phyloP scores from a whole-genome alignment of 2,113 vertebrate species.

The Genyomyrus donnyi region DNA sequence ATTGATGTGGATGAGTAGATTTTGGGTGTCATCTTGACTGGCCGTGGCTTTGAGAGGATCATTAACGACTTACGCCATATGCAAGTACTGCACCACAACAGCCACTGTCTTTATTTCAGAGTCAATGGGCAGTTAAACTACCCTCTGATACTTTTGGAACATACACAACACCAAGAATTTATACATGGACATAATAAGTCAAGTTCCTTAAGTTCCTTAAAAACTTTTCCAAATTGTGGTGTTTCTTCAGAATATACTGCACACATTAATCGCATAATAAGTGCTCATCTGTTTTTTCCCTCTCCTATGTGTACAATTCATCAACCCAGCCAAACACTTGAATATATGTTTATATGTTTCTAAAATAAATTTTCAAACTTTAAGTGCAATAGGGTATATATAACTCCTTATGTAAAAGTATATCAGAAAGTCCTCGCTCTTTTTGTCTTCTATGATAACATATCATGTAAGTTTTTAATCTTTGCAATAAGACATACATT shows the following conservation, averaged over 20 bases:
- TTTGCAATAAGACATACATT: slow-evolving; percentile 20
- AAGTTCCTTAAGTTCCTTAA: not conserved
- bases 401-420: not conserved
- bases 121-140: not conserved
- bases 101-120: not conserved
- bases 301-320: not conserved
- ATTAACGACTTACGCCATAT: not conserved
- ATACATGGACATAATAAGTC: not conserved
- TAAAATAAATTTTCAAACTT: not conserved
- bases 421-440: not conserved
- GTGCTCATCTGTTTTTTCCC: not conserved
- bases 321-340: slow-evolving; percentile 7
- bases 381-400: slow-evolving; percentile 15
- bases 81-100: not conserved
- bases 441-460: not conserved
- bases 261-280: not conserved
- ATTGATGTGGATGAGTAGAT: not conserved
- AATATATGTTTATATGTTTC: slow-evolving; percentile 10
- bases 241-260: not conserved
- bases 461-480: slow-evolving; percentile 12
- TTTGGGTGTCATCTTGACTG: not conserved
- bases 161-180: not conserved
- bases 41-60: not conserved
- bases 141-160: not conserved
- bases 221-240: not conserved